phyloP scores from a whole-genome alignment of 2,113 vertebrate species.

The Conger conger region DNA sequence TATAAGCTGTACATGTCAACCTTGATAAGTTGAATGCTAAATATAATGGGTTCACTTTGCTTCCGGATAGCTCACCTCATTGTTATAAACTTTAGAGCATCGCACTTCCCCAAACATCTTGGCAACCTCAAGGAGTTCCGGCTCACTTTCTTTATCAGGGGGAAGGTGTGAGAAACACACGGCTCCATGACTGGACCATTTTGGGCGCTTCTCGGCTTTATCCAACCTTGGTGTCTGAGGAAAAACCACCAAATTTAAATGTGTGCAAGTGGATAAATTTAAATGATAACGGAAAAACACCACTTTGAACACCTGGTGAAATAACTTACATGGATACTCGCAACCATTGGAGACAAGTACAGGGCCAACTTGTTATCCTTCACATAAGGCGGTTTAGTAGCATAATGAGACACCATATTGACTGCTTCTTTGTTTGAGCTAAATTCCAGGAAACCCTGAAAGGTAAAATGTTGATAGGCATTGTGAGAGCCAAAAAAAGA shows the following conservation, averaged over 20 bases:
- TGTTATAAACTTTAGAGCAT: conserved; percentile 34
- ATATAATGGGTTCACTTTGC: no score
- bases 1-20: no score
- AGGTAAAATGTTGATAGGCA: not conserved
- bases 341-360: conserved; percentile 42
- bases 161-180: conserved; percentile 48
- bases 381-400: conserved; percentile 41
- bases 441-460: conserved; percentile 52
- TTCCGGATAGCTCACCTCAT: conserved; percentile 31
- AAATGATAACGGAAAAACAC: not conserved
- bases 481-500: not conserved
- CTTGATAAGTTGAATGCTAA: no score
- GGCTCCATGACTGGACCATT: conserved; percentile 22
- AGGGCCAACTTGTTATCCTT: conserved; percentile 37
- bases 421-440: conserved; percentile 43
- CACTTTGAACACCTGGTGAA: not conserved
- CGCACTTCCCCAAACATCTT: conserved; percentile 45
- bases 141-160: conserved; percentile 25
- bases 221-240: conserved; percentile 37
- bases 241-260: not conserved
- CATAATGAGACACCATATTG: conserved; percentile 44
- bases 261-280: not conserved
- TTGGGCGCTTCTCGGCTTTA: conserved; percentile 26
- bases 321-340: conserved; percentile 41
- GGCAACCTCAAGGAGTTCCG: conserved; percentile 39